phyloP scores from a whole-genome alignment of 2,113 vertebrate species.

The Cephalopholis sonnerati region DNA sequence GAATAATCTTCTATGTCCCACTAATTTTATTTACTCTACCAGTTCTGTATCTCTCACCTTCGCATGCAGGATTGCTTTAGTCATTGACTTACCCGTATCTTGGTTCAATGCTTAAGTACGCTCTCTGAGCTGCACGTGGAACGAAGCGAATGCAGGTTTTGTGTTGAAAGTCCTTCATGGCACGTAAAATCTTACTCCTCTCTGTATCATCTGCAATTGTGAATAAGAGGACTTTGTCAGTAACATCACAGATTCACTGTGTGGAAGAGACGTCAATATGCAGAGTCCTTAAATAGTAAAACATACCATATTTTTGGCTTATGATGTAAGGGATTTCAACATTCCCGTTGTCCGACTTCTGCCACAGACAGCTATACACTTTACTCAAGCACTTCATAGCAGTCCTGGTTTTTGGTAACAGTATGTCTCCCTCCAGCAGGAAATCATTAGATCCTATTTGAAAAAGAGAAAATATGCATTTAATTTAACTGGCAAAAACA shows the following conservation, averaged over 20 bases:
- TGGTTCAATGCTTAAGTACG: slow-evolving; percentile 64
- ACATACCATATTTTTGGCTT: slow-evolving; percentile 55
- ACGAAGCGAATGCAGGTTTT: slow-evolving; percentile 75
- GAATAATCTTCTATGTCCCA: background rate
- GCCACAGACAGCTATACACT: slow-evolving; percentile 53
- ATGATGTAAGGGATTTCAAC: slow-evolving; percentile 58
- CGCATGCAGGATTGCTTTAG: background rate
- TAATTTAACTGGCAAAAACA: background rate
- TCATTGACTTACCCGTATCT: slow-evolving; percentile 63
- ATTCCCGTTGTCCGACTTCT: slow-evolving; percentile 54
- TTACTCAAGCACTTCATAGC: slow-evolving; percentile 51
- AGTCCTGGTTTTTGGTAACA: slow-evolving; percentile 58
- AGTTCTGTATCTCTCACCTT: background rate
- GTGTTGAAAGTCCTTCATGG: slow-evolving; percentile 48
- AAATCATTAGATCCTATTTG: slow-evolving; percentile 37
- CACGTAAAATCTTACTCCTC: background rate
- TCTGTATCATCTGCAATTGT: slow-evolving; percentile 22
- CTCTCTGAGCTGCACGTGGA: background rate
- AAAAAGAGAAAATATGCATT: background rate
- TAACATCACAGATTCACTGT: accelerated
- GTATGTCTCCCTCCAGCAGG: slow-evolving; percentile 64
- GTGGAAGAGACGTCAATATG: background rate
- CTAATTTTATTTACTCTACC: background rate
- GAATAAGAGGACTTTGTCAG: background rate
- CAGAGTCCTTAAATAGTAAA: background rate